Conservation (phyloP, 2,113 vertebrate genomes). For the Perca flavescens region DNA sequence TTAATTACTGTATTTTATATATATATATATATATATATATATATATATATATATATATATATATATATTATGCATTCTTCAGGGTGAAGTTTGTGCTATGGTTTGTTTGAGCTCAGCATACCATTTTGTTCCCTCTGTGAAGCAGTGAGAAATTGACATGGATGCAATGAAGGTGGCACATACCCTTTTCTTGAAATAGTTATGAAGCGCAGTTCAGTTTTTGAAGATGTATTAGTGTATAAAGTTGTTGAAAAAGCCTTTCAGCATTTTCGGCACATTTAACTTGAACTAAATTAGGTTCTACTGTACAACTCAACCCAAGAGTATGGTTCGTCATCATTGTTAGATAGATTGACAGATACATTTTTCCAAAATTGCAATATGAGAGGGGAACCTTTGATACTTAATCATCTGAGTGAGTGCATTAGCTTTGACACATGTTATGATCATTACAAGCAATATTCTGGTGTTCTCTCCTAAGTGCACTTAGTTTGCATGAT, state of each 20-base stretch:
- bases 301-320: neutral
- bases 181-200: neutral
- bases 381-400: neutral
- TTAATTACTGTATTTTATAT: neutral
- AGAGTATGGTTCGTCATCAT: neutral
- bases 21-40: too few species aligned
- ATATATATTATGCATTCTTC: neutral
- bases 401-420: neutral
- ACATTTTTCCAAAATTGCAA: neutral
- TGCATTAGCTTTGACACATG: slow-evolving; percentile 10
- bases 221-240: neutral
- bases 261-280: neutral
- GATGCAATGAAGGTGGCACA: neutral
- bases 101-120: slow-evolving; percentile 10
- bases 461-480: neutral
- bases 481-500: neutral
- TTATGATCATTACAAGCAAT: slow-evolving; percentile 26
- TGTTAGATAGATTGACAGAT: neutral
- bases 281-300: neutral
- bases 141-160: neutral
- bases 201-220: neutral
- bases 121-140: neutral
- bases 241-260: neutral
- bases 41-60: too few species aligned
- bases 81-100: neutral